Evolutionary conservation across 1,140 invertebrate genomes (phyloP), one percentile per base, ranked within the genome.

Genomic region (Agrilus planipennis): DNA sequence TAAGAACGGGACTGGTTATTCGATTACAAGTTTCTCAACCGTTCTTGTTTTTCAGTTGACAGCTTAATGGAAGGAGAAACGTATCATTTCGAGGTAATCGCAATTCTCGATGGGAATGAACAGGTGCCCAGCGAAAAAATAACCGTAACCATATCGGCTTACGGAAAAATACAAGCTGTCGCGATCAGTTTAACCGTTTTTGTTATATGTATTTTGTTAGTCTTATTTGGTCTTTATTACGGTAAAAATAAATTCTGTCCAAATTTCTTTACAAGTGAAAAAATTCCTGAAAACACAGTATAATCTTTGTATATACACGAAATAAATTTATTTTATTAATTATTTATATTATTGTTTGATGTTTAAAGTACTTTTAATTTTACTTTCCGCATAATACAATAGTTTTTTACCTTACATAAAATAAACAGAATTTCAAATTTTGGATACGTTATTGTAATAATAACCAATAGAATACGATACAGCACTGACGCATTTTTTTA

Each of bases 21-120:
- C 27, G 17, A n/a, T 20, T 15, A 22, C 12, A 32, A 12, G 6
- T 46, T 47, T 21, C 41, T n/a, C n/a, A n/a, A n/a, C n/a, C n/a
- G n/a, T n/a, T n/a, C n/a, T n/a, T n/a, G n/a, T n/a, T n/a, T 68
- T 67, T 28, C 62, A 73, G 71, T 81, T 18, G 69, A 71, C 52
- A 67, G 69, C 49, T 55, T 81, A 25, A 70, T 75, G 45, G 79
- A 81, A 53, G 75, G 79, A 35, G 68, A 65, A 34, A 70, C 68
- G 25, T 81, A 81, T 46, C 69, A 70, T 35, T 75, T 83, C 40
- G 73, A 79, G 62, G 73, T 83, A 4, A 53, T 71, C n/a, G 73
- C 76, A 0, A 60, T 73, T 27, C 72, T 73, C 0, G 44, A 64
- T 0, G 64, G 68, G 28, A 70, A 73, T 22, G 68, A 72, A 44